phyloP scores from a whole-genome alignment of 2,797 vertebrate genomes.

The Myotis myotis region DNA sequence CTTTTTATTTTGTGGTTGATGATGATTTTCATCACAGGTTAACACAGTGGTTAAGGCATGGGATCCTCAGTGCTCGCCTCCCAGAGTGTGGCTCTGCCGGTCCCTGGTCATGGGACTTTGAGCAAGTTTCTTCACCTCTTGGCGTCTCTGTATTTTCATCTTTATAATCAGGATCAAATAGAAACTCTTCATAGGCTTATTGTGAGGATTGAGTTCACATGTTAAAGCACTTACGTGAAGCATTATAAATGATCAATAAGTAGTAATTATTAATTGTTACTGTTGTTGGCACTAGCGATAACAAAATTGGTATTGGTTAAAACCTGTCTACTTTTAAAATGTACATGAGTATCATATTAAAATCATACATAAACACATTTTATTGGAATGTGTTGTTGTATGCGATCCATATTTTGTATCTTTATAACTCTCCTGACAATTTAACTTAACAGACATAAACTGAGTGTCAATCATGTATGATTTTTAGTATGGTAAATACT shows the following conservation, averaged over 20 bases:
- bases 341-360: not conserved
- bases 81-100: not conserved
- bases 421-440: not conserved
- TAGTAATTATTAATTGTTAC: not conserved
- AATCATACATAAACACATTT: not conserved
- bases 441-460: slow-evolving; percentile 1
- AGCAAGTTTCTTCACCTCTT: not conserved
- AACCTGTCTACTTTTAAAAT: not conserved
- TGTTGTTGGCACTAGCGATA: not conserved
- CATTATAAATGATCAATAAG: not conserved
- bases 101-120: not conserved
- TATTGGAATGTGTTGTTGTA: not conserved
- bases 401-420: not conserved
- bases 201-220: not conserved
- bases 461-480: not conserved
- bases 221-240: not conserved
- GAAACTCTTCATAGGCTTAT: not conserved
- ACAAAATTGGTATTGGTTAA: not conserved
- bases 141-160: not conserved
- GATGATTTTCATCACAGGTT: not conserved
- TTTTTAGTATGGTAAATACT: slow-evolving; percentile 20
- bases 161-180: not conserved
- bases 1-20: not conserved
- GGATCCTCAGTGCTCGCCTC: not conserved
- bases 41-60: not conserved